Evolutionary conservation across 1,140 invertebrate genomes (phyloP).

Genomic region (Trigoniulus corallinus): DNA sequence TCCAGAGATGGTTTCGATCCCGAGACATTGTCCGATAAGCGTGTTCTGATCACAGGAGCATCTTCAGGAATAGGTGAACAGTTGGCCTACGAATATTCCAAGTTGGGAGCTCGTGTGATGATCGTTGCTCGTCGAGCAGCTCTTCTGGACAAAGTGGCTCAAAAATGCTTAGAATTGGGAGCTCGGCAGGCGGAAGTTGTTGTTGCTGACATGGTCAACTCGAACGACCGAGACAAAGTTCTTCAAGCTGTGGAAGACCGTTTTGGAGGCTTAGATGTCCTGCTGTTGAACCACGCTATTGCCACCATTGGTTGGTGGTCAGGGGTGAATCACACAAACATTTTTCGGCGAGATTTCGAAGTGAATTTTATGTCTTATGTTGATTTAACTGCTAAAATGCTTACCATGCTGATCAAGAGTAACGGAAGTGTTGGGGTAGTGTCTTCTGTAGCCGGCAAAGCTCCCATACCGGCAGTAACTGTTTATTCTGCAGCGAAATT

Average conservation of each 20-base stretch:
- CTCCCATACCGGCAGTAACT: background rate
- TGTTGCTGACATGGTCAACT: no score
- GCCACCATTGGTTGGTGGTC: background rate
- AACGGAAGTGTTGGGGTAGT: background rate
- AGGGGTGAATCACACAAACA: background rate
- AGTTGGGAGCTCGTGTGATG: conserved; percentile 4
- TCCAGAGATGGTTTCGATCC: no score
- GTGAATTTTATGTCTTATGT: no score
- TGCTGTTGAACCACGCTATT: background rate
- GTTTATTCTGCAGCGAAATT: conserved; percentile 1
- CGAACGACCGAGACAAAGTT: background rate
- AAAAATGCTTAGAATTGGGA: background rate
- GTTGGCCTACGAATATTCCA: background rate
- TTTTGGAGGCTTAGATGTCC: background rate
- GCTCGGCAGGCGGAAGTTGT: background rate
- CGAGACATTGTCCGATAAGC: no score
- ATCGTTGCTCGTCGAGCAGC: background rate
- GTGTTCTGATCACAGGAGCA: background rate
- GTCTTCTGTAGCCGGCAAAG: background rate
- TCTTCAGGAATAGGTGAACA: background rate
- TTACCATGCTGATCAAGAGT: background rate
- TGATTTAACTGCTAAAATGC: background rate
- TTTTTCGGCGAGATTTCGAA: background rate
- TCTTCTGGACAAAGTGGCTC: background rate
- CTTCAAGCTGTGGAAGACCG: background rate